Evolutionary conservation across 2,113 vertebrate genomes (phyloP), one percentile per base, ranked within the genome.

Genomic region (Labrus mixtus): DNA sequence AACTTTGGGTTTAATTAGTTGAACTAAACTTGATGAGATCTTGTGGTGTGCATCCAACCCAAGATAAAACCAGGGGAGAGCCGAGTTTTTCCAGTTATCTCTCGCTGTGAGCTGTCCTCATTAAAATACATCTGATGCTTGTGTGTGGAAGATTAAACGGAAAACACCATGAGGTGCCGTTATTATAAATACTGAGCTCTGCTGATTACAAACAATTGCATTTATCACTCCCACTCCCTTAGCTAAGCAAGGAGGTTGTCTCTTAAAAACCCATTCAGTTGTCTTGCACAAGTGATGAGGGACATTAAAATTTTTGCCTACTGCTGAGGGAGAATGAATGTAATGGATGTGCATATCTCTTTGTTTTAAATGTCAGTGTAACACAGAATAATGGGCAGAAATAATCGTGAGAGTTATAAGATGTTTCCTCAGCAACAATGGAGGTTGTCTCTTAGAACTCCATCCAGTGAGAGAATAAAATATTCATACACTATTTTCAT

Each of bases 1-100:
- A 78, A 86, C 71, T 89, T 83, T 83, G 71, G 65, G 79, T 85
- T 88, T 90, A 92, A 92, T 90, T 90, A 89, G 82, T 85, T 88
- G 84, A 86, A 82, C 72, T 83, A 78, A 86, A 89, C 74, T 89
- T 89, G 87, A 91, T 89, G 87, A 62, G 79, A 69, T 81, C 64
- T 86, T 78, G 78, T 60, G 82, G 83, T 83, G 89, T 80, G 81
- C 81, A 82, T 83, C 87, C 69, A 81, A 80, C 76, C 89, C 69
- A 50, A 68, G 50, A 72, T 87, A 81, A 90, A 86, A 83, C 78
- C 78, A 79, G 73, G 37, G 75, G 77, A 76, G 79, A 86, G 58
- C 41, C 2, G 62, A 43, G 55, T 63, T 79, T 73, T 87, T 62
- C 46, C 29, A 61, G 69, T 62, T 84, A 71, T 82, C 79, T 73